phyloP scores from a whole-genome alignment of 2,797 vertebrate genomes.

The Epinephelus malabaricus region DNA sequence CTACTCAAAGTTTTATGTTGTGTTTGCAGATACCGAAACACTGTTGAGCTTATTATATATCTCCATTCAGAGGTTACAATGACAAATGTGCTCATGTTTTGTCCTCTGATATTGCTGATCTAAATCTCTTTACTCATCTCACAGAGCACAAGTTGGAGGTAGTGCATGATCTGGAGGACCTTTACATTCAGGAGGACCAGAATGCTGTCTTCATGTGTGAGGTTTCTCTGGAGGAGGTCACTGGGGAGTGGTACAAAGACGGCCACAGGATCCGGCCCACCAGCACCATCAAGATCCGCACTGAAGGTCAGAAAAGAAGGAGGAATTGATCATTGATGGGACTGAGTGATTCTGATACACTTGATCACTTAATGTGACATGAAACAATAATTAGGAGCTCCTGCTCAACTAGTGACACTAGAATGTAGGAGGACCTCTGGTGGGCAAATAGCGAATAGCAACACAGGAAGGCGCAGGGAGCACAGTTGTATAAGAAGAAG shows the following conservation, averaged over 20 bases:
- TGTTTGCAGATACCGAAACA: background rate
- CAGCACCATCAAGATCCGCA: slow-evolving; percentile 89
- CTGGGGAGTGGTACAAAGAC: slow-evolving; percentile 89
- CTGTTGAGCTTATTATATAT: background rate
- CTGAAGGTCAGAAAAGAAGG: slow-evolving; percentile 86
- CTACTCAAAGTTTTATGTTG: background rate
- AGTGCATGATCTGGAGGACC: slow-evolving; percentile 87
- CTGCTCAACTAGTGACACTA: background rate
- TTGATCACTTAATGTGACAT: background rate
- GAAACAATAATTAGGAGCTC: background rate
- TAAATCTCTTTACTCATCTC: background rate
- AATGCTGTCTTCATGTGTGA: slow-evolving; percentile 93
- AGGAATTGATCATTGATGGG: background rate
- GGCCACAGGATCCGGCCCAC: slow-evolving; percentile 88
- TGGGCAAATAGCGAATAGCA: background rate
- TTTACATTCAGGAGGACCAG: slow-evolving; percentile 89
- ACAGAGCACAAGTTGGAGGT: slow-evolving; percentile 88
- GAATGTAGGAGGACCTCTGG: slow-evolving; percentile 8
- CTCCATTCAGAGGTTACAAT: slow-evolving; percentile 50
- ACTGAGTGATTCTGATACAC: background rate
- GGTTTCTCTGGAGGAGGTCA: slow-evolving; percentile 85
- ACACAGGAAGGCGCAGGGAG: background rate
- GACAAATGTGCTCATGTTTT: background rate
- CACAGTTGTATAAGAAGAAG: background rate
- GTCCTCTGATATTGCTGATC: background rate